Conservation (phyloP, 2,113 vertebrate genomes). For the Pterocles burchelli region DNA sequence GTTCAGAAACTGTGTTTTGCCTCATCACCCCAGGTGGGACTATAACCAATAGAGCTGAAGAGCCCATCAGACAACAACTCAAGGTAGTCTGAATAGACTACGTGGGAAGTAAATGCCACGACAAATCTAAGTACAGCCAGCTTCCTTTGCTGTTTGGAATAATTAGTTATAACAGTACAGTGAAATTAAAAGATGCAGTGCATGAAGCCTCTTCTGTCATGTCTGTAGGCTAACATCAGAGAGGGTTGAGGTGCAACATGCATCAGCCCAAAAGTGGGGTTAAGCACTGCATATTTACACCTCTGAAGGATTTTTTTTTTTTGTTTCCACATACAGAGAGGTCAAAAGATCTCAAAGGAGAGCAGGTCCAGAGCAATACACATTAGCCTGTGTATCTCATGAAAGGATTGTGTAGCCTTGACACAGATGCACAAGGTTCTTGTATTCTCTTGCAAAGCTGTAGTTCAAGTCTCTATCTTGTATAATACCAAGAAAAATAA, state of each 20-base stretch:
- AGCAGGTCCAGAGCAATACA: rapidly evolving
- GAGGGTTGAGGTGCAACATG: not conserved
- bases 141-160: not conserved
- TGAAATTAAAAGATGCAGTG: not conserved
- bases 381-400: not conserved
- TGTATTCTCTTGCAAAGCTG: not conserved
- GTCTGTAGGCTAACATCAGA: not conserved
- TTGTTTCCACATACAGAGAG: not conserved
- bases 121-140: not conserved
- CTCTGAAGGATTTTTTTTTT: not conserved
- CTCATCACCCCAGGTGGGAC: not conserved
- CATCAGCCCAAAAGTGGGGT: not conserved
- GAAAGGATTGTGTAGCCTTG: not conserved
- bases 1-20: not conserved
- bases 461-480: not conserved
- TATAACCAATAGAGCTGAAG: not conserved
- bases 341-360: not conserved
- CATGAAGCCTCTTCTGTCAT: not conserved
- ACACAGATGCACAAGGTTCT: not conserved
- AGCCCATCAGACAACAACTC: not conserved
- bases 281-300: not conserved
- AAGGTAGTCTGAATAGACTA: not conserved
- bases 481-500: not conserved
- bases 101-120: not conserved
- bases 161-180: not conserved